Percentiles rank a stretch among this genome's conserved stretches.
Evolutionary conservation across 2,797 vertebrate species (phyloP).

Genomic region (Anguilla anguilla): DNA sequence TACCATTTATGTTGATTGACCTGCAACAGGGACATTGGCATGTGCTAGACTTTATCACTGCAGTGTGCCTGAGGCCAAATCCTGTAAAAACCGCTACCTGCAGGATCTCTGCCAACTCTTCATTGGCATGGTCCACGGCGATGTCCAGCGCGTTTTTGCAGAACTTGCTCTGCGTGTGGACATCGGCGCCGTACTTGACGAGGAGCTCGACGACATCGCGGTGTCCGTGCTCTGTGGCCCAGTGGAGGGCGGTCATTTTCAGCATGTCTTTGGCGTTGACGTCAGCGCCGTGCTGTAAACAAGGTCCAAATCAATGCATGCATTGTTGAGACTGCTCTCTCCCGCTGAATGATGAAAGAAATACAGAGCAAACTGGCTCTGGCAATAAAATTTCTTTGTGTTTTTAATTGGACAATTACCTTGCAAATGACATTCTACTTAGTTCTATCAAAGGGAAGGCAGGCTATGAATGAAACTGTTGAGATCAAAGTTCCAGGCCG

Average conservation of each 20-base stretch:
- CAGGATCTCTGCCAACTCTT: slow-evolving; percentile 81
- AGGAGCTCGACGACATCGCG: slow-evolving; percentile 82
- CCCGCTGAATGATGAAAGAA: neutral
- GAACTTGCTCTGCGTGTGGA: slow-evolving; percentile 86
- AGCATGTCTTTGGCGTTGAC: slow-evolving; percentile 88
- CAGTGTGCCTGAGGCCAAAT: neutral
- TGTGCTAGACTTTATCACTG: neutral
- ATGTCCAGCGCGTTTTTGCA: slow-evolving; percentile 86
- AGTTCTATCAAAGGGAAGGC: neutral
- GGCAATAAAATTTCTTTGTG: neutral
- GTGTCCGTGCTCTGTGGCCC: slow-evolving; percentile 85
- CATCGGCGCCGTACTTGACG: slow-evolving; percentile 83
- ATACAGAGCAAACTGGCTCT: neutral
- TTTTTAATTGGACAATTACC: slow-evolving; percentile 8
- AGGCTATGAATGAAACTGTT: neutral
- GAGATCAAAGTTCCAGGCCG: neutral
- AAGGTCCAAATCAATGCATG: neutral
- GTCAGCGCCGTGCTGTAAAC: slow-evolving; percentile 79
- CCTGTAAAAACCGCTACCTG: slow-evolving; percentile 66
- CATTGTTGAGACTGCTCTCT: neutral
- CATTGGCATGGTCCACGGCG: slow-evolving; percentile 80
- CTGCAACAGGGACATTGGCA: neutral
- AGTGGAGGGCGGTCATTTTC: slow-evolving; percentile 87
- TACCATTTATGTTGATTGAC: neutral
- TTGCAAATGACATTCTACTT: neutral